Conservation (phyloP, 2,113 vertebrate genomes). For the Macrotis lagotis region DNA sequence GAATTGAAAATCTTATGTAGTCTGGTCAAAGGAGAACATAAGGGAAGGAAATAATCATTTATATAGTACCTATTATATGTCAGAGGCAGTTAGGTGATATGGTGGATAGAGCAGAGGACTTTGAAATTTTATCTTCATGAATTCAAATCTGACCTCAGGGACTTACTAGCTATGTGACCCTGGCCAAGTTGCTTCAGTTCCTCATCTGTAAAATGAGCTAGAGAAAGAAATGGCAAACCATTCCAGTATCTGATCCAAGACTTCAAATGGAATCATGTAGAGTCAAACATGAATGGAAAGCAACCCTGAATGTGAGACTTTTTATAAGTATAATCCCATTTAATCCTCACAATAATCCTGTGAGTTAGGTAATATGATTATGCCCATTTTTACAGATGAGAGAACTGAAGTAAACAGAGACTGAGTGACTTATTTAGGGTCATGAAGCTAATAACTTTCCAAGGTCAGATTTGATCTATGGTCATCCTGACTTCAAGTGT, state of each 20-base stretch:
- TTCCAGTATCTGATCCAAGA: neutral
- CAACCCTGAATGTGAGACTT: neutral
- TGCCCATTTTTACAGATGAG: neutral
- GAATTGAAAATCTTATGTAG: neutral
- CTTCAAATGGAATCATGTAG: neutral
- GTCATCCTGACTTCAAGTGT: neutral
- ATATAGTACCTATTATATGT: neutral
- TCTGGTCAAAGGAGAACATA: neutral
- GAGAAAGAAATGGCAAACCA: neutral
- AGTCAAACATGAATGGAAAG: neutral
- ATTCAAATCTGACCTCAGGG: neutral
- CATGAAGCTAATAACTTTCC: neutral
- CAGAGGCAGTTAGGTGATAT: neutral
- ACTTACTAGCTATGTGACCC: neutral
- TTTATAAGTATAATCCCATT: neutral
- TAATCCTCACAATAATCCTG: neutral
- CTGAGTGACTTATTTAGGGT: neutral
- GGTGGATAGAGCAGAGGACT: neutral
- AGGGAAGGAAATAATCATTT: neutral
- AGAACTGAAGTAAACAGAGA: neutral
- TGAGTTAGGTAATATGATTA: neutral
- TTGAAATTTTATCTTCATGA: neutral
- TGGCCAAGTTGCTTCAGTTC: neutral
- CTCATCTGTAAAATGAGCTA: neutral
- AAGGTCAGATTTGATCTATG: neutral